Evolutionary conservation across 2,888 invertebrate species (phyloP).

Genomic region (Thymelicus sylvestris): DNA sequence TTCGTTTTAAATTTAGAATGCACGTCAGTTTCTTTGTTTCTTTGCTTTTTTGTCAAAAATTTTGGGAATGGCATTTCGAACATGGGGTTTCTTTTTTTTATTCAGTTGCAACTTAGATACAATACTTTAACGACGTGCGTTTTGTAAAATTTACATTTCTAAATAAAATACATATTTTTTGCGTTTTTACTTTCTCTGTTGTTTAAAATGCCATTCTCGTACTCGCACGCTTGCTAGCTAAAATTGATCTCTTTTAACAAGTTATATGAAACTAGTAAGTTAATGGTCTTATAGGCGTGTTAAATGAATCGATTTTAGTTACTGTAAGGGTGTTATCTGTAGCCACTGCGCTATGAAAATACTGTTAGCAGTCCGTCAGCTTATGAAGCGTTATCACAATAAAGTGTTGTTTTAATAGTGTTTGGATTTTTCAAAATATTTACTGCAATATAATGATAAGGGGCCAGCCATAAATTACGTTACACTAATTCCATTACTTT

Average conservation of each 20-base stretch:
- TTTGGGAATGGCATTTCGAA: constrained; percentile 62
- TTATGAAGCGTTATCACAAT: neutral
- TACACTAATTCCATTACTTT: too few species aligned
- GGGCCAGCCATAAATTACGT: too few species aligned
- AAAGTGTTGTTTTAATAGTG: too few species aligned
- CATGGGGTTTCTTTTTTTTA: neutral
- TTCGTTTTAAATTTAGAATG: constrained; percentile 42
- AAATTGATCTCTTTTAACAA: neutral
- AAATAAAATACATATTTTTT: constrained; percentile 2
- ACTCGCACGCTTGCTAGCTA: constrained; percentile 21
- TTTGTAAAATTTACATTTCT: constrained; percentile 36
- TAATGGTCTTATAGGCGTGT: too few species aligned
- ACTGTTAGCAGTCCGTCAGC: neutral
- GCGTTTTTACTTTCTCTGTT: constrained; percentile 74
- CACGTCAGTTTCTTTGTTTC: constrained; percentile 42
- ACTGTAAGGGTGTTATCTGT: neutral
- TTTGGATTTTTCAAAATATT: too few species aligned
- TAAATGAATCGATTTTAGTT: neutral
- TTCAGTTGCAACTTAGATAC: neutral
- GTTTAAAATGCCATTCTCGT: constrained; percentile 62
- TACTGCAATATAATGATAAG: too few species aligned
- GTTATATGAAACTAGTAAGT: too few species aligned
- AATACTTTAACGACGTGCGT: constrained; percentile 41
- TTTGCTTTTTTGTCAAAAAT: neutral
- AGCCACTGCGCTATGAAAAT: neutral